Percentiles rank a stretch among this genome's conserved stretches.
phyloP scores from a whole-genome alignment of 2,888 invertebrate species.

The Caenorhabditis wallacei region DNA sequence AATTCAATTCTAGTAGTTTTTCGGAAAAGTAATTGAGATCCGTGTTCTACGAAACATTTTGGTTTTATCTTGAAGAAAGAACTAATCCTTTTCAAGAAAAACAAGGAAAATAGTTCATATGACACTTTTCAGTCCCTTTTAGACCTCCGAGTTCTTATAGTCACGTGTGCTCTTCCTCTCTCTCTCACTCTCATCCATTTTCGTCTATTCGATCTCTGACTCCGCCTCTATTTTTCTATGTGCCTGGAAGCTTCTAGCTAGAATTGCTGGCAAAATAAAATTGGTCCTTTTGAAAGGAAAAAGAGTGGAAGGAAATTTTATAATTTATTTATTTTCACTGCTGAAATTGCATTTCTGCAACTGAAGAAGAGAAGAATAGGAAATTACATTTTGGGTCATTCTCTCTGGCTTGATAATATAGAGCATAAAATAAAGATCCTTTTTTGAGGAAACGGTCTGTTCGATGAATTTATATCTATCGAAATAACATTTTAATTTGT shows the following conservation, averaged over 20 bases:
- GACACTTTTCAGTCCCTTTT: slow-evolving; percentile 13
- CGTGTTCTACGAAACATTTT: too few relatives aligned
- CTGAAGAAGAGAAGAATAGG: not conserved
- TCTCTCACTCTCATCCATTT: slow-evolving; percentile 29
- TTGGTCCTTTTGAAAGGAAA: slow-evolving; percentile 16
- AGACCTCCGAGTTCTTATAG: slow-evolving; percentile 24
- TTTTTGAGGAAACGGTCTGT: too few relatives aligned
- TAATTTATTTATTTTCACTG: slow-evolving; percentile 39
- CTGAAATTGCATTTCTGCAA: slow-evolving; percentile 33
- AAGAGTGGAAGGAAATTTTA: slow-evolving; percentile 20
- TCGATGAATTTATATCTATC: not conserved
- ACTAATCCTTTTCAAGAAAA: not conserved
- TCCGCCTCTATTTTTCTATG: slow-evolving; percentile 21
- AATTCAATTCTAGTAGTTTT: too few relatives aligned
- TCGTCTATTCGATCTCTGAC: slow-evolving; percentile 10
- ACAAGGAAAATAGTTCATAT: not conserved
- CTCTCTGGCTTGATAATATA: not conserved
- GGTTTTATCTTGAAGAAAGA: not conserved
- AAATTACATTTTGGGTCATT: slow-evolving; percentile 8
- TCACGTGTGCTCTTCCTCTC: slow-evolving; percentile 18
- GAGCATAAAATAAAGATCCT: too few relatives aligned
- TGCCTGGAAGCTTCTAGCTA: slow-evolving; percentile 18
- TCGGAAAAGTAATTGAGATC: too few relatives aligned
- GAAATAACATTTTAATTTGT: too few relatives aligned
- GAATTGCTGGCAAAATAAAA: slow-evolving; percentile 12